Evolutionary conservation across 92 coral and sea anemone genomes (phyloP), one percentile per base, ranked within the genome.

Genomic region (Parazoanthus darwini): DNA sequence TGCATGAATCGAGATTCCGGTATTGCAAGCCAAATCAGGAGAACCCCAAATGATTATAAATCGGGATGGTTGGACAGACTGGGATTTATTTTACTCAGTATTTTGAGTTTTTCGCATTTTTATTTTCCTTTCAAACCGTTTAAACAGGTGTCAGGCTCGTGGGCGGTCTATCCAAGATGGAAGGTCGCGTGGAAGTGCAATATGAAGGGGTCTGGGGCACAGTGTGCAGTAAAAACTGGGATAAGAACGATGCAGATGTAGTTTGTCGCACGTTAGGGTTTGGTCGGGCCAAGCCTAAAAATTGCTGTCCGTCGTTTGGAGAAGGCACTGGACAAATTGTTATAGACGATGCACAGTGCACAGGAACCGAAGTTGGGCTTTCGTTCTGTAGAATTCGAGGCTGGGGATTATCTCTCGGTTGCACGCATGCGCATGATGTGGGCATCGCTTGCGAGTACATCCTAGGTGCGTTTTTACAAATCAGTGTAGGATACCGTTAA

Each of bases 151-250:
- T 81, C 23, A 35, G 86, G 33, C 35, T 81, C 35, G 18, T 7
- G n/a, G 86, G 86, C 43, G 86, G 86, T 16, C 22, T 33, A 38
- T 81, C 86, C 14, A 29, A 63, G 33, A 16, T 58, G 86, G 86
- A 81, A 81, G 86, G 86, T 50, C 86, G 86, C 13, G 46, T 81
- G 11, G 86, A 81, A 39, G 86, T 81, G 16, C 50, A 18, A 23
- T 81, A 81, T 50, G 74, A 81, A 16, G 86, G 86, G n/a, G 56
- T 18, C 48, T 81, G 86, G 86, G 86, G 86, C 26, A 81, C 86
- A 63, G 86, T 58, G 15, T 81, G 86, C 36, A 81, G 23, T 20
- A 58, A 59, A 18, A 81, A 66, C 51, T 81, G 86, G 86, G 75
- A 81, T 74, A 58, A 58, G 25, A 9, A 23, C 22, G 86, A 81